phyloP scores from a whole-genome alignment of 2,888 invertebrate genomes.

The Meiosimyza decipiens region DNA sequence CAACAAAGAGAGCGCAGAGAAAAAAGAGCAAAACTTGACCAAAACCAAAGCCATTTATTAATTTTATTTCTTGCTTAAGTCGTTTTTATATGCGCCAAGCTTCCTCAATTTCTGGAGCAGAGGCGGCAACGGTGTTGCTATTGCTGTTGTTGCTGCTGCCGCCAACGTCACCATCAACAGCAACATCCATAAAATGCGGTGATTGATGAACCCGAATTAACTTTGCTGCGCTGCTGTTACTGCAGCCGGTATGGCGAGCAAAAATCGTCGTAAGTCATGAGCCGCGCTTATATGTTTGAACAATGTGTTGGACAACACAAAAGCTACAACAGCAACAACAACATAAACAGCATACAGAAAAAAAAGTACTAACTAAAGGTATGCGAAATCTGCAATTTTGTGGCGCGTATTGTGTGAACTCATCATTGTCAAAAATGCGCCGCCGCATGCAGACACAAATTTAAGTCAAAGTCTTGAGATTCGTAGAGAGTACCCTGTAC shows the following conservation, averaged over 20 bases:
- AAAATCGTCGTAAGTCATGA: neutral
- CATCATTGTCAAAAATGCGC: constrained; percentile 45
- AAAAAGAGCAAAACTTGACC: constrained; percentile 8
- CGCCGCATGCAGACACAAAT: constrained; percentile 46
- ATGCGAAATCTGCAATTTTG: constrained; percentile 47
- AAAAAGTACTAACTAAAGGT: constrained; percentile 29
- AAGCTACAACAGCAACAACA: constrained; percentile 20
- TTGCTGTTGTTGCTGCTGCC: constrained; percentile 28
- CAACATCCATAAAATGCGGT: constrained; percentile 50
- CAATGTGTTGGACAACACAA: constrained; percentile 27
- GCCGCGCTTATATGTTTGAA: constrained; percentile 15
- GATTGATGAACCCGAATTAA: constrained; percentile 55
- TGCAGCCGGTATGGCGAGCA: constrained; percentile 31
- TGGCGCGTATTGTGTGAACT: constrained; percentile 51
- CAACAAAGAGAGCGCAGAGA: constrained; percentile 15
- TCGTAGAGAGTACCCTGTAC: too few relatives aligned
- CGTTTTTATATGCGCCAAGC: constrained; percentile 31
- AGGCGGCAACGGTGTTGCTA: constrained; percentile 18
- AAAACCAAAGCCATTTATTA: constrained; percentile 43
- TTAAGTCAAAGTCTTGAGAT: constrained; percentile 28
- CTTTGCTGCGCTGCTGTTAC: constrained; percentile 46
- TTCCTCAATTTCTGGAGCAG: neutral
- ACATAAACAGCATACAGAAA: constrained; percentile 30
- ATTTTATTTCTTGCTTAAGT: constrained; percentile 39
- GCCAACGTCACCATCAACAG: constrained; percentile 20